Base-by-base conservation (phyloP, 2,113 vertebrate species). In the Pundamilia nyererei region DNA sequence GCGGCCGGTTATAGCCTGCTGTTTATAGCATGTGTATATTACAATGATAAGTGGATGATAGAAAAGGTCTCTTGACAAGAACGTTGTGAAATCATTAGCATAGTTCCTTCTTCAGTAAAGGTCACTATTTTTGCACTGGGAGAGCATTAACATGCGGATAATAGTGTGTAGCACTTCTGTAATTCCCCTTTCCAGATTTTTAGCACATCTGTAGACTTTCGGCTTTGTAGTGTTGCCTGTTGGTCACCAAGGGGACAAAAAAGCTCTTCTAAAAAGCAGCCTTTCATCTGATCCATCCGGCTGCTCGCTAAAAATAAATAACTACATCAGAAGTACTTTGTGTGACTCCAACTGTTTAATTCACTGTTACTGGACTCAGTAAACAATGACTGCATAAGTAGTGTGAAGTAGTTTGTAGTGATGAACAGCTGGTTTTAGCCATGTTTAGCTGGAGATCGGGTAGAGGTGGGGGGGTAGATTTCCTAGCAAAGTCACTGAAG, bases 351-450 rank as follows among this genome's bases (percentile, higher is more conserved):
- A 49, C 47, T 13, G 49, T 81, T 60, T 29, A 56, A 83, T 81
- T 62, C 42, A 70, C 9, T 14, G 80, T 62, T 26, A 56, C 42
- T 55, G 33, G 15, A 51, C 31, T 49, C 38, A 21, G 19, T 83
- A 91, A 89, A 92, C 72, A 85, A 68, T 80, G 56, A 38, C 81
- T 81, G 58, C 56, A 42, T 68, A 85, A 86, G 86, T 47, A 68
- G 55, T n/a, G 17, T 72, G 24, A 77, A 47, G 40, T 8, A 17
- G 29, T 17, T 21, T 40, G 14, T 80, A 35, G 51, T 40, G 21
- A 75, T 68, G 47, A 84, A 58, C 84, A 54, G 60, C 72, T 80
- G 35, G 15, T 47, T 33, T 47, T 80, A 45, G 45, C n/a, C 56
- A 70, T 86, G 77, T 90, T 90, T 29, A 86, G 40, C 4, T 79